Percentiles rank a stretch among this genome's conserved stretches.
Evolutionary conservation across 2,888 invertebrate species (phyloP).

Genomic region (Cephus nigrinus): DNA sequence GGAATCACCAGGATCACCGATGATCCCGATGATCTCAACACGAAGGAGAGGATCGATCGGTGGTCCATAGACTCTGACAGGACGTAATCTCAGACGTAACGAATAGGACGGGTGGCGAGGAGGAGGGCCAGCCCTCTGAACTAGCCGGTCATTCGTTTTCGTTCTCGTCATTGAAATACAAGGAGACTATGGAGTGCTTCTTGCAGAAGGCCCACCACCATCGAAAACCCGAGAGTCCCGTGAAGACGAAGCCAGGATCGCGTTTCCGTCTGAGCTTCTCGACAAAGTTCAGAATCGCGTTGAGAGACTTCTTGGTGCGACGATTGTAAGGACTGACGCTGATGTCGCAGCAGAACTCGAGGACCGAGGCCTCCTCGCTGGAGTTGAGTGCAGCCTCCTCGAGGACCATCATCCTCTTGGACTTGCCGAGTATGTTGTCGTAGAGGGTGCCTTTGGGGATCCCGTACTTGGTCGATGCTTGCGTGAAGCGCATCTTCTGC

Average conservation of each 20-base stretch:
- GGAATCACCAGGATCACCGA: neutral
- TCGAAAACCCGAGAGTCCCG: slow-evolving; percentile 78
- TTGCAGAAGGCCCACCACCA: slow-evolving; percentile 90
- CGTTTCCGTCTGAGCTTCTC: slow-evolving; percentile 72
- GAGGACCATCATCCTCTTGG: slow-evolving; percentile 80
- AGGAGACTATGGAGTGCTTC: slow-evolving; percentile 79
- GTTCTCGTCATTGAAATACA: slow-evolving; percentile 68
- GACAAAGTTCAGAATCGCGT: slow-evolving; percentile 74
- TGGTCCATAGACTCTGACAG: neutral
- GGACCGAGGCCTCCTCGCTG: slow-evolving; percentile 74
- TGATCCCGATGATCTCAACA: neutral
- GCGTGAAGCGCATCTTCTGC: slow-evolving; percentile 82
- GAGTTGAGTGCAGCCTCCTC: slow-evolving; percentile 75
- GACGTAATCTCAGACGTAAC: neutral
- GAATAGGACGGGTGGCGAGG: neutral
- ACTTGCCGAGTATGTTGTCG: slow-evolving; percentile 82
- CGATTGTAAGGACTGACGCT: slow-evolving; percentile 78
- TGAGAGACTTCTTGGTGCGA: slow-evolving; percentile 76
- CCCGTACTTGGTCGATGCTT: slow-evolving; percentile 77
- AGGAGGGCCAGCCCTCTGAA: slow-evolving; percentile 1
- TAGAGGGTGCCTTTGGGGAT: slow-evolving; percentile 83
- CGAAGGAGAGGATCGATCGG: neutral
- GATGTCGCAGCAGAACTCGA: slow-evolving; percentile 81
- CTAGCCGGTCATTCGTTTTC: slow-evolving; percentile 55
- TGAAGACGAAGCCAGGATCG: slow-evolving; percentile 76